Evolutionary conservation across 2,797 vertebrate species (phyloP), one percentile per base, ranked within the genome.

Genomic region (Crenichthys baileyi): DNA sequence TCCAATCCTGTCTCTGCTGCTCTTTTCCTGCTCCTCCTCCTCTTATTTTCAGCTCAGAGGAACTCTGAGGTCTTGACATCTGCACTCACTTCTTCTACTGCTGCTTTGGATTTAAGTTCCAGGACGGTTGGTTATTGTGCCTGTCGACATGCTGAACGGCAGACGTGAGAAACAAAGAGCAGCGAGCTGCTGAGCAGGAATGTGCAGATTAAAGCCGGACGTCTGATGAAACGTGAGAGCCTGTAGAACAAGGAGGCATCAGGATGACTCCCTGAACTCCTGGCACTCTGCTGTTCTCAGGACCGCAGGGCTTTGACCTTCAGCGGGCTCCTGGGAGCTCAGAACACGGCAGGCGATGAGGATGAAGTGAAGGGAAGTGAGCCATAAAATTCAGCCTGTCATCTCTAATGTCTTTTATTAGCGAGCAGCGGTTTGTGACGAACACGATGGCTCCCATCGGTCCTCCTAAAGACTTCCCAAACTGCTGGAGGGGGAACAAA

Each of bases 391-490:
- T 0, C 26, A 12, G 60, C 56, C 76, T 50, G 81, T 84, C 77
- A 6, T 39, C 78, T 83, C 79, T 89, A 89, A 91, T 83, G 83
- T 78, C 79, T 80, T 41, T 73, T 71, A 90, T 91, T 86, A 89
- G 89, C 51, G 79, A 77, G 29, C 77, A 81, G 84, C 88, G 86
- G 90, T 85, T 87, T 85, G 91, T 90, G 89, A 91, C 77, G 80
- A 81, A 85, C 85, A 76, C 77, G 48, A 74, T n/a, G 87, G 81
- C 63, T 77, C 80, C 87, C 83, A 90, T 91, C 86, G 83, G 86
- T 85, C 77, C 73, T 77, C 13, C 53, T 72, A 24, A 76, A 80
- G 78, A 84, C 73, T 75, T 71, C 74, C 67, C 51, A n/a, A 26
- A 2, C 20, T 12, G 65, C 26, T 48, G 71, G 9, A 29, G 51